Evolutionary conservation across 2,888 invertebrate species (phyloP), one percentile per base, ranked within the genome.

Genomic region (Epiblema foenella): DNA sequence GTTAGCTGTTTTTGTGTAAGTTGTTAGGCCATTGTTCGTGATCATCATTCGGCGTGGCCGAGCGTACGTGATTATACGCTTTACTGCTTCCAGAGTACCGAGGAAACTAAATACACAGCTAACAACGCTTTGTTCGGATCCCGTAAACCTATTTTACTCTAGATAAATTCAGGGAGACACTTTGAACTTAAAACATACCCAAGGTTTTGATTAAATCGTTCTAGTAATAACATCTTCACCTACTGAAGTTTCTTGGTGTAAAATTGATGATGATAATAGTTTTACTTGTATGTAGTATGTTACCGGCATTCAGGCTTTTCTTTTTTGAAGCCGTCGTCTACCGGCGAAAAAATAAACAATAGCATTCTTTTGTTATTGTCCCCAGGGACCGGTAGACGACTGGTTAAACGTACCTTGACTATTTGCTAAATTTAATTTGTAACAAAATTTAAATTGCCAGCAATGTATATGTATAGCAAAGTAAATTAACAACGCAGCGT

Each of bases 61-160:
- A 52, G 74, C 76, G 69, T 77, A 72, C 78, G 76, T 76, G 83
- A 85, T 85, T 83, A 83, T 81, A 82, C 83, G 82, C 75, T 79
- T 80, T 79, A 81, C 78, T 79, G 80, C 74, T 79, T 78, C 75
- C 60, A 67, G 71, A 67, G 71, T 62, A 62, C 62, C 49, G n/a
- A 29, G 42, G 64, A 54, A 64, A 54, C 64, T 64, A 64, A 64
- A 54, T 52, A 52, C 54, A 64, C 39, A 52, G 39, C 56, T 37
- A 64, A 64, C 64, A 54, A 64, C 39, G 64, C 52, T 54, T 39
- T 64, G 39, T 64, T 20, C 24, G 39, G 20, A 10, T 5, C 9
- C 64, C 52, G 64, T 54, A 52, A 64, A 64, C 52, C 20, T 29
- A 62, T 62, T 60, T 46, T 12, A 24, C 33, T 5, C 33, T 0